Percentiles rank a stretch among this genome's conserved stretches.
Conservation (phyloP, 1,140 invertebrate species). For the Bombus waltoni region DNA sequence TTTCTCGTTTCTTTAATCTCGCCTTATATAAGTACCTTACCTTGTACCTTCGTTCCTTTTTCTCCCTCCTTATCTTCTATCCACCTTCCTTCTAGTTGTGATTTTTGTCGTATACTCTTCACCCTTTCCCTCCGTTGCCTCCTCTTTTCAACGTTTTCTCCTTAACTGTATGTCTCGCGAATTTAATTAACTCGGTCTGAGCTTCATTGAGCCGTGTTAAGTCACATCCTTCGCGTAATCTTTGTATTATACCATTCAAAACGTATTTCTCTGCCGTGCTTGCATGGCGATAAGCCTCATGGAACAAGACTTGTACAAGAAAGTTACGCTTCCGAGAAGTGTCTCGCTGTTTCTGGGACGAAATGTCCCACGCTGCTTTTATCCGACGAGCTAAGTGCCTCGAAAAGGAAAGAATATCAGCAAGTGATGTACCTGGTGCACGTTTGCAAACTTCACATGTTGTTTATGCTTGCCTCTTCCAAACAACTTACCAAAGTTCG, state of each 20-base stretch:
- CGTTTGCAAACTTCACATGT: slow-evolving; percentile 10
- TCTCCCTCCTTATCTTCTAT: too few relatives aligned
- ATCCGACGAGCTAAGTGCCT: slow-evolving; percentile 21
- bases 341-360: slow-evolving; percentile 14
- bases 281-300: slow-evolving; percentile 56
- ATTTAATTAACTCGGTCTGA: slow-evolving; percentile 74
- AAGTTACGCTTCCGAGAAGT: slow-evolving; percentile 11
- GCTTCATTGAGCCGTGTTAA: slow-evolving; percentile 73
- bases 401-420: slow-evolving; percentile 30
- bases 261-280: slow-evolving; percentile 65
- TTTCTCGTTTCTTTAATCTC: not conserved
- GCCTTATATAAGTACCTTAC: slow-evolving; percentile 8
- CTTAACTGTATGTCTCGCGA: not conserved
- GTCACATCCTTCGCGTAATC: slow-evolving; percentile 71
- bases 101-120: not conserved
- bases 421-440: not conserved
- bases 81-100: not conserved
- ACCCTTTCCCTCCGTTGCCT: not conserved
- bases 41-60: slow-evolving; percentile 11
- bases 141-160: slow-evolving; percentile 8
- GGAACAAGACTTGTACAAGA: slow-evolving; percentile 19
- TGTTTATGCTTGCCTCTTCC: not conserved
- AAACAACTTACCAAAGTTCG: slow-evolving; percentile 2
- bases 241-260: slow-evolving; percentile 71
- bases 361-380: slow-evolving; percentile 24